Percentiles rank a stretch among this genome's conserved stretches.
Conservation (phyloP, 2,797 vertebrate species). For the Rhincodon typus region DNA sequence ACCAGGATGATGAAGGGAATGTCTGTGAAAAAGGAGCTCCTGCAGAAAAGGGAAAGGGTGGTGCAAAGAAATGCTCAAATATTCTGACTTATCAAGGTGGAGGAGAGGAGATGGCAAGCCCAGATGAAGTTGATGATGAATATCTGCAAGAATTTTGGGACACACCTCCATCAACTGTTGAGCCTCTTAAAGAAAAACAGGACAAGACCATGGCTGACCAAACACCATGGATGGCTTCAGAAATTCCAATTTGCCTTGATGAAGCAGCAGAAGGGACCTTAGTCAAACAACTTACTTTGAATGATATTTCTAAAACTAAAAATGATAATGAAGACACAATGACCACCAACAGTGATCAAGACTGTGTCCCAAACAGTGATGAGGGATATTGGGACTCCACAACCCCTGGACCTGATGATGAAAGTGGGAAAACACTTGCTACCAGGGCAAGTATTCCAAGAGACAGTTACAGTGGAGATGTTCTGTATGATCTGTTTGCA, state of each 20-base stretch:
- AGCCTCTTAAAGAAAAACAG: constrained; percentile 45
- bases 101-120: constrained; percentile 98
- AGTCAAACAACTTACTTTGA: constrained; percentile 70
- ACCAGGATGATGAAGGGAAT: constrained; percentile 80
- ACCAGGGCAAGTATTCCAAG: constrained; percentile 66
- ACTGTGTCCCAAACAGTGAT: constrained; percentile 71
- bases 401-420: constrained; percentile 78
- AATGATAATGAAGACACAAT: constrained; percentile 61
- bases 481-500: constrained; percentile 78
- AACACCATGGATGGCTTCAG: background rate
- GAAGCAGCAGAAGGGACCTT: constrained; percentile 42
- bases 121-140: constrained; percentile 85
- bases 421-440: constrained; percentile 56
- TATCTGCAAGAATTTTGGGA: constrained; percentile 93
- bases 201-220: constrained; percentile 37
- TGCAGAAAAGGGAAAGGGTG: constrained; percentile 43
- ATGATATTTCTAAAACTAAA: constrained; percentile 72
- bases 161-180: constrained; percentile 79
- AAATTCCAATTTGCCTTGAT: constrained; percentile 38
- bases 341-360: constrained; percentile 66
- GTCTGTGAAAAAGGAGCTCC: constrained; percentile 41
- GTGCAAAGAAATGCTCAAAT: constrained; percentile 66
- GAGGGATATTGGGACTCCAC: constrained; percentile 95
- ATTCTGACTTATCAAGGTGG: constrained; percentile 93
- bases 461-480: constrained; percentile 86